Percentiles rank a stretch among this genome's conserved stretches.
These are phyloP conservation scores for Tokudaia muenninki DNA, from an alignment of 2,797 vertebrate genomes.

Conservation along the genomic window DNA sequence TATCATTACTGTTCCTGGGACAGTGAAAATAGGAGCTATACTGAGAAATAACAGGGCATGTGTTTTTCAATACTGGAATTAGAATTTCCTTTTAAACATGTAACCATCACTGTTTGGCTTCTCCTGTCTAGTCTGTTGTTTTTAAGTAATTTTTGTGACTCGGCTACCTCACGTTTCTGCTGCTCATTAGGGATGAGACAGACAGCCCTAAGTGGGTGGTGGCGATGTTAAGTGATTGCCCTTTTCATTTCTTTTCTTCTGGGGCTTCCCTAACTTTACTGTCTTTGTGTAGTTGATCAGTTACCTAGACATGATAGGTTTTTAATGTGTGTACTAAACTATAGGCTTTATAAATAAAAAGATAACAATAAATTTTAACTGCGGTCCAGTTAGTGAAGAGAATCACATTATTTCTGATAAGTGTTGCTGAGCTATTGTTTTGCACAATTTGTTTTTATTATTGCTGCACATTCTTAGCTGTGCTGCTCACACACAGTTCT, in stretches of 20 bases:
- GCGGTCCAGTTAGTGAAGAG: neutral
- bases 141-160: constrained; percentile 34
- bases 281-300: constrained; percentile 24
- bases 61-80: constrained; percentile 42
- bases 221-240: constrained; percentile 46
- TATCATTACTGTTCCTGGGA: neutral
- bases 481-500: constrained; percentile 12
- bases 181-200: neutral
- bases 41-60: neutral
- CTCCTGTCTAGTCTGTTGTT: constrained; percentile 38
- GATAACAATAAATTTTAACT: neutral
- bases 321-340: constrained; percentile 28
- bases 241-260: constrained; percentile 16
- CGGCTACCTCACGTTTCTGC: neutral
- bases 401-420: constrained; percentile 44
- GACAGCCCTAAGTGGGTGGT: constrained; percentile 43
- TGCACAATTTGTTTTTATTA: constrained; percentile 39
- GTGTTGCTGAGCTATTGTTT: constrained; percentile 21
- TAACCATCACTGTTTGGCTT: neutral
- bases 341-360: constrained; percentile 19
- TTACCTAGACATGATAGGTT: neutral
- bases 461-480: neutral
- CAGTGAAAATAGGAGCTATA: neutral
- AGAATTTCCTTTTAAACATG: constrained; percentile 5
- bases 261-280: neutral